Base-by-base conservation (phyloP, 2,888 invertebrate genomes). In the Neoscelio sp. region DNA sequence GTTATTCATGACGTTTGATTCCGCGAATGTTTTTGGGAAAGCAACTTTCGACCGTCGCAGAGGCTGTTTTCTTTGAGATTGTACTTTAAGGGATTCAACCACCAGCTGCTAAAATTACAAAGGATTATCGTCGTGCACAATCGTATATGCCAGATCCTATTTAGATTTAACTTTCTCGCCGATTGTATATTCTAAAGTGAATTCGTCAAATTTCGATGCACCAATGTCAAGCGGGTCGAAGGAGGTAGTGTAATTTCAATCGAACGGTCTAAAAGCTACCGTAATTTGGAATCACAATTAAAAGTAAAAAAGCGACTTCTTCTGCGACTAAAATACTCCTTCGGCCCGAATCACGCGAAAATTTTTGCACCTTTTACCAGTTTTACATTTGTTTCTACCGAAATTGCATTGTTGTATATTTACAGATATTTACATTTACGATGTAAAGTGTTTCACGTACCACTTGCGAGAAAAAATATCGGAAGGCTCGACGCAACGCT, bases 351-450 rank as follows among this genome's bases (percentile, higher is more conserved):
- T 26, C 38, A 40, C 56, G 50, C 46, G 46, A 56, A 52, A 64
- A 68, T 46, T 46, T 76, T 76, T 76, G 76, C 76, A 76, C 76
- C 68, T 62, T 62, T 76, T 70, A 70, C 64, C 64, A 70, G 50
- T 78, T 78, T 73, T 68, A 73, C 78, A 78, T 78, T 78, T 68
- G 73, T 78, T 73, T 74, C 70, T 74, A 78, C 68, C 68, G 74
- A 67, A 67, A 76, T 70, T 67, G 33, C 62, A 62, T 73, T 68
- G 50, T 68, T 78, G 60, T 71, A 62, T 20, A 73, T 78, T 77
- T 71, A 71, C 64, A 38, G 15, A 76, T 76, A 68, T 35, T 64
- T 62, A 68, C 68, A 70, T 52, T 62, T 46, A 62, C 28, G 6
- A 56, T 56, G 62, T 68, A 62, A 76, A 62, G 52, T 68, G 75